phyloP scores from a whole-genome alignment of 2,113 vertebrate genomes.

The Mastomys coucha region DNA sequence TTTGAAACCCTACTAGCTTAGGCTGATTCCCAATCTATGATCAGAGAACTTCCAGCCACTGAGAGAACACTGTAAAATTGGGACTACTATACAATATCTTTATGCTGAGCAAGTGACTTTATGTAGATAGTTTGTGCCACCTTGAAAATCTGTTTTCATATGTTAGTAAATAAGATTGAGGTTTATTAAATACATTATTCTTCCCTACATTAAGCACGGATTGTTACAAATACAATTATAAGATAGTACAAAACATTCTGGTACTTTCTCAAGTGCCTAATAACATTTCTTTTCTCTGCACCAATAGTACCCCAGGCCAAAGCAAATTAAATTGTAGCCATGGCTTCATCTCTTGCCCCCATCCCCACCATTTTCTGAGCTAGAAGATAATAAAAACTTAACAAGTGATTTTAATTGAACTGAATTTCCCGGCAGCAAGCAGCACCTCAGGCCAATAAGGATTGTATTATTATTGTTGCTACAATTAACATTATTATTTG shows the following conservation, averaged over 20 bases:
- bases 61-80: background rate
- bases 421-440: background rate
- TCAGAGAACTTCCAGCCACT: background rate
- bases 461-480: background rate
- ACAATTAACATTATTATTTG: background rate
- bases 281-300: background rate
- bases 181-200: background rate
- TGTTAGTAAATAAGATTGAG: conserved; percentile 18
- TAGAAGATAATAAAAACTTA: background rate
- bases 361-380: background rate
- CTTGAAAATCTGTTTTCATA: background rate
- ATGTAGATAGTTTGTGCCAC: background rate
- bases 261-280: background rate
- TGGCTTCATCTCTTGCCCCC: background rate
- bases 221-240: conserved; percentile 27
- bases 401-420: conserved; percentile 13
- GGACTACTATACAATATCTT: background rate
- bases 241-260: no score
- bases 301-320: background rate
- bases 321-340: background rate
- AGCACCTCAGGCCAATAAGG: background rate
- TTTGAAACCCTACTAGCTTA: conserved; percentile 11
- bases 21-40: background rate
- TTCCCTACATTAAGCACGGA: background rate
- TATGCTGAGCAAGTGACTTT: background rate